A percentile compares a stretch with the other conserved stretches of the same genome.
phyloP scores from a whole-genome alignment of 2,113 vertebrate genomes.

The Lepus timidus region DNA sequence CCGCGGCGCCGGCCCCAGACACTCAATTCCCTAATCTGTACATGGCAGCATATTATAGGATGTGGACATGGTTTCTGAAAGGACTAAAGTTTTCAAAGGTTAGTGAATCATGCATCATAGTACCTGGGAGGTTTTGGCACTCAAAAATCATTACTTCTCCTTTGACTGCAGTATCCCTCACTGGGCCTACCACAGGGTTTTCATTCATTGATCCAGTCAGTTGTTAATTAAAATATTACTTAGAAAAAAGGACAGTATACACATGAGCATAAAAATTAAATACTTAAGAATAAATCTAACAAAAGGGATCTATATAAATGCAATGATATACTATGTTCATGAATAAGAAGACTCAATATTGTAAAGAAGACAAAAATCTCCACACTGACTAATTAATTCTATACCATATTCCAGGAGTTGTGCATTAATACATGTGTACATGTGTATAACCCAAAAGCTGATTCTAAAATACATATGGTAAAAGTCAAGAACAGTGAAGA shows the following conservation, averaged over 20 bases:
- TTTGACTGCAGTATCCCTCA: not conserved
- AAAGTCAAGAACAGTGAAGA: not conserved
- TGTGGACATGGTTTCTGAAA: not conserved
- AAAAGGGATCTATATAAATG: not conserved
- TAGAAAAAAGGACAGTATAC: not conserved
- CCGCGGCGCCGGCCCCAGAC: not conserved
- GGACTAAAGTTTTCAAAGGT: not conserved
- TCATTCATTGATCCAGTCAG: not conserved
- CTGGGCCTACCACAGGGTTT: not conserved
- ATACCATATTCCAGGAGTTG: not conserved
- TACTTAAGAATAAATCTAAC: not conserved
- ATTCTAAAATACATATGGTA: not conserved
- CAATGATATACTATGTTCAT: not conserved
- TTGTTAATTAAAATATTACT: conserved; percentile 6
- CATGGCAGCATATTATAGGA: not conserved
- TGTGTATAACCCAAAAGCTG: not conserved
- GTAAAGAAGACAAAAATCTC: not conserved
- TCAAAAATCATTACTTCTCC: not conserved
- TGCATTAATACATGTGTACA: not conserved
- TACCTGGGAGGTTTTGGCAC: not conserved
- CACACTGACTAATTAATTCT: not conserved
- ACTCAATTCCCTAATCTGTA: not conserved
- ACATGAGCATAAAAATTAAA: not conserved
- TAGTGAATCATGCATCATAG: not conserved
- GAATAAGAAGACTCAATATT: not conserved